These are phyloP conservation scores for Sussaba pulchella DNA, from an alignment of 2,888 invertebrate species.

Conservation along the genomic window DNA sequence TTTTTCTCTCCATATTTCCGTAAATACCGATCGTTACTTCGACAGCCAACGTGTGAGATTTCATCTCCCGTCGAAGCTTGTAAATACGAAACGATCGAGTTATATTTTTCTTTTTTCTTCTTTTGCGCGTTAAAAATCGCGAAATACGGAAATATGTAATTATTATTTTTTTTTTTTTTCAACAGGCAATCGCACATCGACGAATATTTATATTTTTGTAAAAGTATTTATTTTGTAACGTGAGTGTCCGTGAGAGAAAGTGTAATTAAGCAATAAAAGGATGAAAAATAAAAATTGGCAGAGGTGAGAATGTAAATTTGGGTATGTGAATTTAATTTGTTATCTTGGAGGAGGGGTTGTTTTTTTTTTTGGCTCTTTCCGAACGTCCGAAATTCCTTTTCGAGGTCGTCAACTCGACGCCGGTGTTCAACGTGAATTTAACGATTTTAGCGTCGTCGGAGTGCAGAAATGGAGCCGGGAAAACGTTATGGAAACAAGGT, in stretches of 20 bases:
- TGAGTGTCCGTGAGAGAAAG: conserved; percentile 60
- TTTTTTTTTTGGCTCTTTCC: too few relatives aligned
- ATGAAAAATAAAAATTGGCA: conserved; percentile 56
- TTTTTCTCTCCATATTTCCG: conserved; percentile 46
- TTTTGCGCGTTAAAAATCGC: conserved; percentile 1
- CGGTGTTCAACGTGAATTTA: conserved; percentile 22
- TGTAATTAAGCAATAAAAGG: conserved; percentile 26
- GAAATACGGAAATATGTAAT: conserved; percentile 40
- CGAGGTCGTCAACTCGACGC: conserved; percentile 4
- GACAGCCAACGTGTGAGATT: not conserved
- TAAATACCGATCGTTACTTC: conserved; percentile 6
- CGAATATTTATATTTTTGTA: conserved; percentile 81
- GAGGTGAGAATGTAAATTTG: conserved; percentile 43
- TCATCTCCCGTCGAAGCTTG: conserved; percentile 5
- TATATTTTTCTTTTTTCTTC: not conserved
- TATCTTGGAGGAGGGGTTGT: too few relatives aligned
- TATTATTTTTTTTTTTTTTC: too few relatives aligned
- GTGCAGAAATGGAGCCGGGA: conserved; percentile 7
- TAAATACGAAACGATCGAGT: conserved; percentile 42
- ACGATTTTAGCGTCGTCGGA: conserved; percentile 53
- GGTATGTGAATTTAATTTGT: not conserved
- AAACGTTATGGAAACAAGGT: conserved; percentile 46
- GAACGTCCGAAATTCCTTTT: not conserved
- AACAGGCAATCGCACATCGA: conserved; percentile 32
- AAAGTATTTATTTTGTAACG: conserved; percentile 79